Conservation (phyloP, 2,797 vertebrate genomes). For the Mergus octosetaceus region DNA sequence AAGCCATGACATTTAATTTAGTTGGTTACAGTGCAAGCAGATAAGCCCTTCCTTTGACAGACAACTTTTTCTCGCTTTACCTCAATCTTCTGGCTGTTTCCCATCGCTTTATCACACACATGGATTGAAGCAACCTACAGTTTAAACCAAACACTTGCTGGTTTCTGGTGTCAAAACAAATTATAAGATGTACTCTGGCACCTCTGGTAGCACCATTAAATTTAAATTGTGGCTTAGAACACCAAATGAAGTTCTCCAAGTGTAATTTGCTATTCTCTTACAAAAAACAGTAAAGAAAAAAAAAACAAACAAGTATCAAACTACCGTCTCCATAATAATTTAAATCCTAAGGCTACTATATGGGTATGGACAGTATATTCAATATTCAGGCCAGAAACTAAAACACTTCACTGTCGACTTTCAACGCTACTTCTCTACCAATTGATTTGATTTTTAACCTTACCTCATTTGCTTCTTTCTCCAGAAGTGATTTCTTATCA, state of each 20-base stretch:
- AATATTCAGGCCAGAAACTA: neutral
- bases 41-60: neutral
- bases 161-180: neutral
- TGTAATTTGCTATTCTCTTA: neutral
- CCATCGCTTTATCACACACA: neutral
- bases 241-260: neutral
- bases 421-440: neutral
- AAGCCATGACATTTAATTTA: neutral
- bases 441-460: neutral
- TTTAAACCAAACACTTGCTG: neutral
- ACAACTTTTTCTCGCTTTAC: neutral
- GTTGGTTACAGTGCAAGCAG: neutral
- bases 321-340: neutral
- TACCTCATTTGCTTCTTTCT: constrained; percentile 89
- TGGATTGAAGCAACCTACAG: neutral
- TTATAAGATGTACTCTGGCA: neutral
- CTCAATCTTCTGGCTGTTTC: neutral
- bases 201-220: neutral
- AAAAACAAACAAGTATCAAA: neutral
- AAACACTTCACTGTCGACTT: neutral
- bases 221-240: neutral
- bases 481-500: constrained; percentile 92
- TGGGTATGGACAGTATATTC: neutral
- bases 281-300: neutral
- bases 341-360: neutral